Evolutionary conservation across 2,888 invertebrate genomes (phyloP), one percentile per base, ranked within the genome.

Genomic region (Tetragonula carbonaria): DNA sequence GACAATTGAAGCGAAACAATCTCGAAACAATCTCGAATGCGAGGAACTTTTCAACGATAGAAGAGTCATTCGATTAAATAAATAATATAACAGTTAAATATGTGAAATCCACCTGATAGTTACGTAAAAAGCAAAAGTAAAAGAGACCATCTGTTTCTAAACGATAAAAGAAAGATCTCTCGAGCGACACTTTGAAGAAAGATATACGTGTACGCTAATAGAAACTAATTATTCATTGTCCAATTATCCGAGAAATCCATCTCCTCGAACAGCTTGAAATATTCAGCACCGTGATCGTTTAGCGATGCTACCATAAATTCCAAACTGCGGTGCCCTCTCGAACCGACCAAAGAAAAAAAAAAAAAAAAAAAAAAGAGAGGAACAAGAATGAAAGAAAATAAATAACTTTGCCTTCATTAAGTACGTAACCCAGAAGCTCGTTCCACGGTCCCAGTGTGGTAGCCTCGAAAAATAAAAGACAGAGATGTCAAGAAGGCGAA

Each of bases 371-470:
- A 76, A 50, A 65, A 21, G 18, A 4, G 45, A 71, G 45, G 38
- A 50, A 21, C 23, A 66, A 62, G 71, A 50, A 38, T 4, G 45
- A 33, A 65, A 23, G 4, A 66, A 53, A 23, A 51, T n/a, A 11
- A 74, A 63, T 45, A 14, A 8, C 50, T 33, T 11, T 23, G 38
- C 21, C 57, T 57, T 65, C 65, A 38, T 53, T 45, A 53, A 77
- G 28, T 38, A 67, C 72, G 67, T 79, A 79, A 81, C 53, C 59
- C 79, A 59, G 80, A 79, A 81, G 72, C 81, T 23, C 53, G 51
- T 65, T 65, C 18, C 72, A 28, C 45, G 11, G 14, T 13, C 38
- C 38, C 38, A 38, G 28, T 13, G 23, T 28, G 28, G 18, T 13
- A 53, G 38, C 33, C 38, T 53, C 33, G 11, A 53, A 33, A 82